Evolutionary conservation across 1,140 invertebrate genomes (phyloP), one percentile per base, ranked within the genome.

Genomic region (Arion vulgaris): DNA sequence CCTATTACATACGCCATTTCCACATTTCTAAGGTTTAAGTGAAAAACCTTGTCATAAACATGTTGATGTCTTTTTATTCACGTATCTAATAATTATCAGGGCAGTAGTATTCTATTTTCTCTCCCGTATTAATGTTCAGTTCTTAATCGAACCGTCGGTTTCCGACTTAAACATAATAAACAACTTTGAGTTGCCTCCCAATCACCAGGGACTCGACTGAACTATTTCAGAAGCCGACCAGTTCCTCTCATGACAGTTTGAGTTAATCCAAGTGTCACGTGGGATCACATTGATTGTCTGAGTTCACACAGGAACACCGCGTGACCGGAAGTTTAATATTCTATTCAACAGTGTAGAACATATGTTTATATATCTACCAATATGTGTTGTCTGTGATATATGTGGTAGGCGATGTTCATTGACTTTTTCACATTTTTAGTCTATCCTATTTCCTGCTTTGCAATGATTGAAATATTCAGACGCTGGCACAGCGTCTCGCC

Each of bases 251-350:
- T 73, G 71, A 73, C 71, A 73, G 71, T 38, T 73, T 73, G 36
- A 41, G 71, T 41, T 73, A 73, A 39, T 73, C 62, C 28, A 17
- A 32, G 28, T 66, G 62, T 66, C 62, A 32, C 28, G n/a, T 34
- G 62, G n/a, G n/a, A 66, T 66, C 62, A 66, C 62, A 34, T 34
- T n/a, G 62, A 66, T 66, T 66, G 62, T 66, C 62, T 32, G n/a
- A 28, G 62, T n/a, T 66, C 62, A 32, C 28, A 32, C 11, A 66
- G 28, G 62, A 66, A 23, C 62, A 66, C 28, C 45, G 32, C 32
- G 51, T 34, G 45, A 76, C 45, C 32, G 28, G 51, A 36, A 76
- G 45, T 51, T 36, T 41, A 76, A 49, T 51, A n/a, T 13, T 28
- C 32, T 36, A 49, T 7, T 32, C 13, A n/a, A 45, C n/a, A 49